Evolutionary conservation across 2,888 invertebrate genomes (phyloP).

Genomic region (Calameuta pallipes): DNA sequence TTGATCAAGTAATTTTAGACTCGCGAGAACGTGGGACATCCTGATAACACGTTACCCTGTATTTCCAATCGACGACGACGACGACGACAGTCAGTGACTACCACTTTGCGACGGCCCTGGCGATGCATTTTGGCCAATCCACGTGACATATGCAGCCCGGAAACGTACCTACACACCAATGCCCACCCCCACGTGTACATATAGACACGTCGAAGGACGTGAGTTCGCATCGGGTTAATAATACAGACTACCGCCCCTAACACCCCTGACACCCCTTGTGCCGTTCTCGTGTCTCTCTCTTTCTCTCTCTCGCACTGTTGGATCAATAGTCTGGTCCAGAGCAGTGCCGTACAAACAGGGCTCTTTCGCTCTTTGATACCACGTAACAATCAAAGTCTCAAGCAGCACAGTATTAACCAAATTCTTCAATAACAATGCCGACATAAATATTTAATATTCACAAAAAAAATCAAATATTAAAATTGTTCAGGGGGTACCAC

Average conservation of each 20-base stretch:
- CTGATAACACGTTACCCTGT: not conserved
- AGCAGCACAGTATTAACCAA: too few species aligned
- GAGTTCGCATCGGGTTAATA: constrained; percentile 49
- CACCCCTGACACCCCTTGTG: constrained; percentile 8
- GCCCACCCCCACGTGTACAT: too few species aligned
- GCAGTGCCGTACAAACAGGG: constrained; percentile 47
- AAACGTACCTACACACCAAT: too few species aligned
- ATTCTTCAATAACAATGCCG: too few species aligned
- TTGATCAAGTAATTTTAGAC: not conserved
- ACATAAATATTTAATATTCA: too few species aligned
- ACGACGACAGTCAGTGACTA: too few species aligned
- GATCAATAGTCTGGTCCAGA: constrained; percentile 62
- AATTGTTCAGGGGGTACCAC: too few species aligned
- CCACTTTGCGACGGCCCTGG: too few species aligned
- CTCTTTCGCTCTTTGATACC: constrained; percentile 20
- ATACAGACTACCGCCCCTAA: constrained; percentile 43
- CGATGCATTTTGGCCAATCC: too few species aligned
- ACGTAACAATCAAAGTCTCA: too few species aligned
- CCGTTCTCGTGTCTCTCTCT: constrained; percentile 27
- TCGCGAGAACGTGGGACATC: not conserved
- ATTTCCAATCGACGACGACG: not conserved
- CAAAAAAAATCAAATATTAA: too few species aligned
- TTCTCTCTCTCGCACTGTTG: constrained; percentile 32
- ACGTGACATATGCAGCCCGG: too few species aligned
- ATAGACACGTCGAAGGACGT: constrained; percentile 17